Evolutionary conservation across 2,113 vertebrate species (phyloP).

Genomic region (Ptyas mucosa): DNA sequence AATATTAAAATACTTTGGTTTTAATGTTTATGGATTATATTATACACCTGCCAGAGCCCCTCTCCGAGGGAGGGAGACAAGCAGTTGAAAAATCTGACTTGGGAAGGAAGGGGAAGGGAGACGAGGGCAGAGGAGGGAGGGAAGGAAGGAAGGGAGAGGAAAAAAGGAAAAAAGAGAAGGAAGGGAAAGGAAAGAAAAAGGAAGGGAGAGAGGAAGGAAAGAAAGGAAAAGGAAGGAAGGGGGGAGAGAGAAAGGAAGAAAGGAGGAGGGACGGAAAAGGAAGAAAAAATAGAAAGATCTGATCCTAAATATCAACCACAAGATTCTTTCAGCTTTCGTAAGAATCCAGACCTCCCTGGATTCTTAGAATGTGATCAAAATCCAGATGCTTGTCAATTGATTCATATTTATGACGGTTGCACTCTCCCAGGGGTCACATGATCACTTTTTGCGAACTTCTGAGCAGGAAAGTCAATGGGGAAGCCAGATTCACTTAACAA

Average conservation of each 20-base stretch:
- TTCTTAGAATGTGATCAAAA: neutral
- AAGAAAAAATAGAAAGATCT: neutral
- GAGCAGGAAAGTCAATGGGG: neutral
- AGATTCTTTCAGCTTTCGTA: neutral
- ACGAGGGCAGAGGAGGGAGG: too few species aligned
- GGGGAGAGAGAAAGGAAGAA: too few species aligned
- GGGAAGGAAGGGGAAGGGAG: too few species aligned
- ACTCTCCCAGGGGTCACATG: accelerated
- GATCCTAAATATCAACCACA: neutral
- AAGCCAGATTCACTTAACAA: neutral
- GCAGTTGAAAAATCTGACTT: neutral
- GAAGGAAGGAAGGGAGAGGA: too few species aligned
- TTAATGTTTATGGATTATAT: too few species aligned
- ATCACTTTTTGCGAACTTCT: neutral
- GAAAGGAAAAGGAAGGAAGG: too few species aligned
- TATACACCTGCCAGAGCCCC: too few species aligned
- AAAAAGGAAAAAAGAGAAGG: too few species aligned
- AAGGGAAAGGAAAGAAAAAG: too few species aligned
- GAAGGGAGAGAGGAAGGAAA: too few species aligned
- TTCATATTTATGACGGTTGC: accelerated
- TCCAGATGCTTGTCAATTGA: accelerated
- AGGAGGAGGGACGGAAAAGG: too few species aligned
- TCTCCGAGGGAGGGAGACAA: neutral
- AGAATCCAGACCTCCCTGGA: neutral
- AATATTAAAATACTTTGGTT: too few species aligned